Base-by-base conservation (phyloP, 1,140 invertebrate genomes). In the Trichoplusia ni region DNA sequence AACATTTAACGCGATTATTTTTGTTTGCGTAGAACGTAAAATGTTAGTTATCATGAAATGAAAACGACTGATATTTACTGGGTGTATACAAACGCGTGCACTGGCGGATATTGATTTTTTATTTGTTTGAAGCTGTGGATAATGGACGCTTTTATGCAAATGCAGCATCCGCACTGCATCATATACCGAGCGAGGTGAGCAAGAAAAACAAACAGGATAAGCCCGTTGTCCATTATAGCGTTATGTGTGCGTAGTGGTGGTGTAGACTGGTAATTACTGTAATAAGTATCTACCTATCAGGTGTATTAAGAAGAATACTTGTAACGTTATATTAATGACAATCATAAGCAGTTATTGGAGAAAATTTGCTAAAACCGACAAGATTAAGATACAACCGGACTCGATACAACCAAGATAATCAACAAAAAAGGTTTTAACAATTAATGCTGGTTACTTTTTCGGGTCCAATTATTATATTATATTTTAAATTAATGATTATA, bases 71-170 rank as follows among this genome's bases (percentile, higher is more conserved):
- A 19, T 64, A 38, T 56, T 46, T 35, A 29, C 23, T 44, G 16
- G 29, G 27, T 25, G 38, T 56, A 25, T 42, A 42, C 37, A 46
- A 40, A 51, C 21, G 37, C 47, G 47, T 70, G 68, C 59, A 61
- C 61, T 37, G 67, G 59, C 56, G 72, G 63, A 73, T 85, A 83
- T 87, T 79, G 84, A 85, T 84, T 83, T 86, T 82, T 85, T 84
- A 81, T 87, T 84, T 77, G 75, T 72, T 71, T 67, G 67, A 81
- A 77, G 81, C 77, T 63, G 71, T 76, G 75, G 81, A 85, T 87
- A 85, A 87, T 85, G 82, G 82, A 76, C 72, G 81, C 82, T 84
- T 87, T 83, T 87, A 85, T 85, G 82, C 78, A 85, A 84, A 87
- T 85, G 76, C 75, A 77, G 75, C 77, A 79, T 79, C 76, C 80